Base-by-base conservation (phyloP, 2,797 vertebrate species). In the Alca torda region DNA sequence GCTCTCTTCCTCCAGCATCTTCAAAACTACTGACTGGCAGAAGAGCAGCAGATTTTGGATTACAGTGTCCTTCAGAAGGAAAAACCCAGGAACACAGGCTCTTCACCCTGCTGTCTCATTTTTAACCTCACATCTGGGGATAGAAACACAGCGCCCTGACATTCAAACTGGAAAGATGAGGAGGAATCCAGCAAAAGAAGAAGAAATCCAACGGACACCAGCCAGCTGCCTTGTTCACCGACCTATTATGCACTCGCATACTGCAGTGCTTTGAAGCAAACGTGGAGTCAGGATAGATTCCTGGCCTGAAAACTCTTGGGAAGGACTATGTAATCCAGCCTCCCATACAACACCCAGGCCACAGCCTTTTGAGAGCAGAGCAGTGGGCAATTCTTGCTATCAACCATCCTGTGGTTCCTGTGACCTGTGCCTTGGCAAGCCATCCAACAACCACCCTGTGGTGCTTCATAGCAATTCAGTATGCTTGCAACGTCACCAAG, bases 1-100 rank as follows among this genome's bases (percentile, higher is more conserved):
- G 5, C 17, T 72, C 28, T 46, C 59, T 23, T 80, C 18, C 64
- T 59, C 37, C 39, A 23, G 0, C 3, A 4, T 0, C 9, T 59
- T 65, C 51, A n/a, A 35, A 79, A 2, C 23, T 45, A 13, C 51
- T 30, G 45, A 19, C 69, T 30, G 57, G 45, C 37, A 72, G 21
- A 48, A 53, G n/a, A 78, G 61, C 11, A 6, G 16, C 28, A 73
- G 26, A 46, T 35, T 89, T 84, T 16, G 39, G 31, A 46, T 43
- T 28, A 8, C 33, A 6, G 4, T 0, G 3, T 4, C 43, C 75
- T 84, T 73, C 84, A 33, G 65, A 48, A 50, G 11, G 25, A 81
- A 75, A 75, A 74, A 7, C 0, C 2, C 31, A 45, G 26, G 13
- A 92, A 67, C 51, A 53, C 18, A 51, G 33, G 35, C 21, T 70